phyloP scores from a whole-genome alignment of 2,113 vertebrate species.

The Oryzias javanicus region DNA sequence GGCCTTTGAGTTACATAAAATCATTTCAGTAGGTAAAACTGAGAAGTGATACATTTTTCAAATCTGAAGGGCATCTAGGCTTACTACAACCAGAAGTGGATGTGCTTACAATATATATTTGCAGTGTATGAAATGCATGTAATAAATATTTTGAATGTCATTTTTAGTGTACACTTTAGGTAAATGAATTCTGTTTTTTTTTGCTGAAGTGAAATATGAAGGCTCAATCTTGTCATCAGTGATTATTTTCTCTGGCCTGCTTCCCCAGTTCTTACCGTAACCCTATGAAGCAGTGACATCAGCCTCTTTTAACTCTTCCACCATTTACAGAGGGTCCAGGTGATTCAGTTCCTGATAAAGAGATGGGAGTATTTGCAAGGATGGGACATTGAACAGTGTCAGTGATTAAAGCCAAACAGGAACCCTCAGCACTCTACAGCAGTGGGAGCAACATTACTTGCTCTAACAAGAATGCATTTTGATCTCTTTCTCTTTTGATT shows the following conservation, averaged over 20 bases:
- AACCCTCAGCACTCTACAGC: conserved; percentile 27
- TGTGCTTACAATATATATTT: conserved; percentile 51
- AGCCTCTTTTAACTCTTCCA: conserved; percentile 48
- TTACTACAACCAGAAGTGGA: conserved; percentile 40
- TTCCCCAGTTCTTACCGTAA: conserved; percentile 70
- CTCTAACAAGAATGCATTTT: conserved; percentile 47
- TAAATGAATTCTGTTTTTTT: conserved; percentile 55
- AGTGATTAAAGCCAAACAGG: conserved; percentile 71
- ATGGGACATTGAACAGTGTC: conserved; percentile 63
- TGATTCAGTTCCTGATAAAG: conserved; percentile 70
- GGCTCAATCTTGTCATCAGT: conserved; percentile 45
- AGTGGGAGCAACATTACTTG: conserved; percentile 21
- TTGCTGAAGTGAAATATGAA: conserved; percentile 42
- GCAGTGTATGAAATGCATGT: conserved; percentile 29
- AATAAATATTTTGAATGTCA: conserved; percentile 48
- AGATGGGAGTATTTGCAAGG: conserved; percentile 60
- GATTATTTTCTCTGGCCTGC: conserved; percentile 52
- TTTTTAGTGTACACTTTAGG: conserved; percentile 54
- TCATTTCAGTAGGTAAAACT: conserved; percentile 18
- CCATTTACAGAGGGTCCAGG: conserved; percentile 65
- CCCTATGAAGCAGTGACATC: conserved; percentile 66
- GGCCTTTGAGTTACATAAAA: conserved; percentile 10
- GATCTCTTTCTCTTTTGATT: conserved; percentile 42
- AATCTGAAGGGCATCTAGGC: conserved; percentile 22
- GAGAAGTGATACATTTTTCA: conserved; percentile 28